A percentile compares a stretch with the other conserved stretches of the same genome.
These are phyloP conservation scores for Archilochus colubris DNA, from an alignment of 2,113 vertebrate species.

Conservation along the genomic window DNA sequence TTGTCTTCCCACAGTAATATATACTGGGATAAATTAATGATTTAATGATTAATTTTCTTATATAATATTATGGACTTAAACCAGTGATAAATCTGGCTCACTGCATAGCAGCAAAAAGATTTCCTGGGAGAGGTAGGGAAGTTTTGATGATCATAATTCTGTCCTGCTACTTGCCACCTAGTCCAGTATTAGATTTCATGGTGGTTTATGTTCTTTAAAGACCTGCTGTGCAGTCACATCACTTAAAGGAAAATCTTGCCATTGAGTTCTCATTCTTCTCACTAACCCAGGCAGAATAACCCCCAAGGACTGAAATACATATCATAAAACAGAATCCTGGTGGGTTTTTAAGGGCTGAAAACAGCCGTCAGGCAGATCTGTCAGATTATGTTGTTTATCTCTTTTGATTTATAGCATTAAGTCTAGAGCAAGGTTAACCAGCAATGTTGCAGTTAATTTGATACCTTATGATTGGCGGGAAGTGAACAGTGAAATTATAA, in stretches of 20 bases:
- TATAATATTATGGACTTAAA: not conserved
- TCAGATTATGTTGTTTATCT: constrained; percentile 50
- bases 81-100: not conserved
- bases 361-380: constrained; percentile 18
- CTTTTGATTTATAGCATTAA: constrained; percentile 34
- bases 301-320: constrained; percentile 6
- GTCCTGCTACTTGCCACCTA: constrained; percentile 27
- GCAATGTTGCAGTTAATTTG: not conserved
- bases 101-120: not conserved
- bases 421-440: constrained; percentile 33
- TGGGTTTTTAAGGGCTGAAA: constrained; percentile 25
- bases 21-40: not conserved
- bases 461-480: constrained; percentile 26
- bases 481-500: constrained; percentile 40
- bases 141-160: not conserved
- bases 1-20: not conserved
- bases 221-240: constrained; percentile 35
- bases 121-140: fast-evolving
- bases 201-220: constrained; percentile 36
- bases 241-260: constrained; percentile 24
- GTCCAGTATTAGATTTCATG: constrained; percentile 3
- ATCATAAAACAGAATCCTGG: constrained; percentile 36
- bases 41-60: not conserved
- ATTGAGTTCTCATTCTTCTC: not conserved
- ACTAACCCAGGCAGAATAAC: constrained; percentile 27